Conservation (phyloP, 1,140 invertebrate genomes). For the Dendrolimus kikuchii region DNA sequence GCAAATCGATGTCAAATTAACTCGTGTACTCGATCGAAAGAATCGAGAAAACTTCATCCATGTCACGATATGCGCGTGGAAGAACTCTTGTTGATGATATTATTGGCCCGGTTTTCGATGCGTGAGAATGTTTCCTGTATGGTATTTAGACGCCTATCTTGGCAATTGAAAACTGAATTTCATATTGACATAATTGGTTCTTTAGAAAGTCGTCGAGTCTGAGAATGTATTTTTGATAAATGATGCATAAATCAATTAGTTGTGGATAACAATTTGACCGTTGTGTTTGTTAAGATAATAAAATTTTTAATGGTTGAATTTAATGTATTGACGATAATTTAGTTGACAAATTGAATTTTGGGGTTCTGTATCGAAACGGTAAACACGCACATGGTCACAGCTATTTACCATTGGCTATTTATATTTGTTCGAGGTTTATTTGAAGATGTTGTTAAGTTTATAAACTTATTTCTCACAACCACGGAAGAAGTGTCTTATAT, state of each 20-base stretch:
- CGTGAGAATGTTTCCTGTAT: conserved; percentile 10
- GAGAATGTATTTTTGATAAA: conserved; percentile 4
- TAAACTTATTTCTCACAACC: too few relatives aligned
- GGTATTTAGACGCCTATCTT: neutral
- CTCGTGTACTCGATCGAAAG: conserved; percentile 19
- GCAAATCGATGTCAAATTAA: conserved; percentile 23
- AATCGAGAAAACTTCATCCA: conserved; percentile 19
- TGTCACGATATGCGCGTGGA: conserved; percentile 5
- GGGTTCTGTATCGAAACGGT: too few relatives aligned
- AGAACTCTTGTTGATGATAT: too few relatives aligned
- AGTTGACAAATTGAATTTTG: too few relatives aligned
- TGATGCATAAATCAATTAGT: conserved; percentile 11
- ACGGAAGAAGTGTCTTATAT: too few relatives aligned
- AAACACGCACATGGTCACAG: too few relatives aligned
- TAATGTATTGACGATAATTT: too few relatives aligned
- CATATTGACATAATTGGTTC: conserved; percentile 1
- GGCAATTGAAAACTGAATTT: conserved; percentile 6
- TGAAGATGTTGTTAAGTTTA: too few relatives aligned
- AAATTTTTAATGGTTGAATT: too few relatives aligned
- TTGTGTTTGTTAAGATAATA: too few relatives aligned
- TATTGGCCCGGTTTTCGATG: conserved; percentile 10
- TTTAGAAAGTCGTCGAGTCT: neutral
- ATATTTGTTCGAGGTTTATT: too few relatives aligned
- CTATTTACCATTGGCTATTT: too few relatives aligned
- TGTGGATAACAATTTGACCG: neutral